Conservation (phyloP, 2,888 invertebrate genomes). For the Iselma pallidipennis region DNA sequence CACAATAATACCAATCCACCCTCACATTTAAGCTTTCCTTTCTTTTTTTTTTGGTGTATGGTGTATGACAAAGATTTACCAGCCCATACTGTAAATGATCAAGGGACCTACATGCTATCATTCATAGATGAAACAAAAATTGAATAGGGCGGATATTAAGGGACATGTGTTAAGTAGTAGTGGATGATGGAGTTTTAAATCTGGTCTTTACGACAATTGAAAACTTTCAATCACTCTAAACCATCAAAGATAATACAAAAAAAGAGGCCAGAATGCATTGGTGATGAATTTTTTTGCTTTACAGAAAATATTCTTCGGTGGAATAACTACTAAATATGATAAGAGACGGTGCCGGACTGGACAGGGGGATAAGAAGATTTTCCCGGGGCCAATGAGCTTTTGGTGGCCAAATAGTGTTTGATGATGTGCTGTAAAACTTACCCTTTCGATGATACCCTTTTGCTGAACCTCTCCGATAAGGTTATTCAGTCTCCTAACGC, state of each 20-base stretch:
- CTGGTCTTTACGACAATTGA: not conserved
- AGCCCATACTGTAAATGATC: conserved; percentile 50
- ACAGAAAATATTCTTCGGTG: too few relatives aligned
- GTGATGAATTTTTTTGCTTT: too few relatives aligned
- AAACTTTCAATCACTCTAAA: not conserved
- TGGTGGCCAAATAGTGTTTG: too few relatives aligned
- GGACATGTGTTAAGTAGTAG: conserved; percentile 7
- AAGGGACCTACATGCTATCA: conserved; percentile 46
- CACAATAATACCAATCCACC: conserved; percentile 28
- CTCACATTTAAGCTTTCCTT: conserved; percentile 31
- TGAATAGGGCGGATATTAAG: conserved; percentile 1
- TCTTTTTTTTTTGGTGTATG: conserved; percentile 11
- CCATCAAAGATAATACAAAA: not conserved
- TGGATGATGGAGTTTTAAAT: conserved; percentile 5
- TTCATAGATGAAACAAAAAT: conserved; percentile 29
- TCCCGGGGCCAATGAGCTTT: too few relatives aligned
- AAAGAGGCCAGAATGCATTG: too few relatives aligned
- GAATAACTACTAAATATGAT: too few relatives aligned
- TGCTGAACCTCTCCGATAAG: too few relatives aligned
- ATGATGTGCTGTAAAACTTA: too few relatives aligned
- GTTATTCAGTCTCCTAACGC: too few relatives aligned
- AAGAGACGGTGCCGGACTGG: too few relatives aligned
- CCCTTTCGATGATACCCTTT: too few relatives aligned
- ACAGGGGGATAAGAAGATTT: too few relatives aligned
- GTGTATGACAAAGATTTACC: conserved; percentile 43